Percentiles rank a stretch among this genome's conserved stretches.
These are phyloP conservation scores for Climacteris rufus DNA, from an alignment of 2,113 vertebrate species.

Conservation along the genomic window DNA sequence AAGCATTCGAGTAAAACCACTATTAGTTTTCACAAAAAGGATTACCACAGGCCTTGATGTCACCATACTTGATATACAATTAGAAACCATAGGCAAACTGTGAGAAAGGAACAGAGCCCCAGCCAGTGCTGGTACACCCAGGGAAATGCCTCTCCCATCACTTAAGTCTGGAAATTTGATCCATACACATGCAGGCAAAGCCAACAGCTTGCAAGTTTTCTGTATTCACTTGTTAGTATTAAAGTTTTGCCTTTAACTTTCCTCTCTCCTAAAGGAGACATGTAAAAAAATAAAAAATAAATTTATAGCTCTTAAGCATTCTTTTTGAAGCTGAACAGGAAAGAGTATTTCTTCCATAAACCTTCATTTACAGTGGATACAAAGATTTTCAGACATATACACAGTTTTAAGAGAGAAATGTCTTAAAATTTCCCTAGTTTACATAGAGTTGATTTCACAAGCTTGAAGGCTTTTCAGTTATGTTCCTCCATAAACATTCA, in stretches of 20 bases:
- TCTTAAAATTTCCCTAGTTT: not conserved
- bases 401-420: not conserved
- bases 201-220: not conserved
- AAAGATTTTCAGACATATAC: not conserved
- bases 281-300: not conserved
- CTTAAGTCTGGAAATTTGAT: not conserved
- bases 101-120: not conserved
- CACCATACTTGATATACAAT: fast-evolving
- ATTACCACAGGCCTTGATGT: not conserved
- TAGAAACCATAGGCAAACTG: not conserved
- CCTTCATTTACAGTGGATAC: not conserved
- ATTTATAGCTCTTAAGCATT: not conserved
- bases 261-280: not conserved
- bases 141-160: not conserved
- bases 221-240: not conserved
- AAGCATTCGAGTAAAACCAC: not conserved
- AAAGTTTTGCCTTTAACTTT: not conserved
- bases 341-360: not conserved
- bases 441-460: not conserved
- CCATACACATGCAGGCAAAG: not conserved
- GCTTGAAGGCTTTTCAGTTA: not conserved
- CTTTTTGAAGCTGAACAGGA: not conserved
- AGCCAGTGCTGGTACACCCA: not conserved
- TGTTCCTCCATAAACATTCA: not conserved
- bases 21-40: not conserved